phyloP scores from a whole-genome alignment of 2,797 vertebrate species.

The Hippoglossus hippoglossus region DNA sequence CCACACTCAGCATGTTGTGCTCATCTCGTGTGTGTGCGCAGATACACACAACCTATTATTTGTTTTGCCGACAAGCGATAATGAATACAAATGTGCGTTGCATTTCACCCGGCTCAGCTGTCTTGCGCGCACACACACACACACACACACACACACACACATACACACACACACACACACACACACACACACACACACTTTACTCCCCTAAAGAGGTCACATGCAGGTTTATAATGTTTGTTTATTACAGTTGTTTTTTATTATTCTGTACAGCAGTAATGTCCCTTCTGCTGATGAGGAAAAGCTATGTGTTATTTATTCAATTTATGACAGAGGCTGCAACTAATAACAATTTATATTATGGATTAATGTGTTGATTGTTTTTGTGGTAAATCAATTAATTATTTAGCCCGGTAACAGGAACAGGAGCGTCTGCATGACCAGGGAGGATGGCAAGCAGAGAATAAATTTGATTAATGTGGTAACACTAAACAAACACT shows the following conservation, averaged over 20 bases:
- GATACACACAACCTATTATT: conserved; percentile 44
- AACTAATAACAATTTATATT: neutral
- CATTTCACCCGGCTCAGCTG: conserved; percentile 51
- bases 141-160: conserved; percentile 18
- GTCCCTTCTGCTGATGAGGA: conserved; percentile 19
- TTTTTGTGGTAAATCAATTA: neutral
- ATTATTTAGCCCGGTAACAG: neutral
- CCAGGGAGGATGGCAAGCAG: neutral
- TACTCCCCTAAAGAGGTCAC: conserved; percentile 21
- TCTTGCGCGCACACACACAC: neutral
- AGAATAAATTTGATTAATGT: neutral
- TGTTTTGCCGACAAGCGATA: conserved; percentile 65
- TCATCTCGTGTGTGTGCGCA: neutral
- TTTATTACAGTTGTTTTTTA: conserved; percentile 19
- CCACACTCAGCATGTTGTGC: conserved; percentile 48
- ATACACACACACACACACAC: conserved; percentile 16
- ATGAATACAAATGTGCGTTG: conserved; percentile 75
- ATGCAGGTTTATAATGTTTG: conserved; percentile 35
- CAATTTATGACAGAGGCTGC: neutral
- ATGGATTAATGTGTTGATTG: neutral
- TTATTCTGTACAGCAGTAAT: conserved; percentile 15
- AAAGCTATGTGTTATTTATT: conserved; percentile 21
- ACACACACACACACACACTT: conserved; percentile 13
- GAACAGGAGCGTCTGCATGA: neutral
- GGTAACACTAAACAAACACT: neutral